These are phyloP conservation scores for Narcine bancroftii DNA, from an alignment of 2,113 vertebrate genomes.

Conservation along the genomic window DNA sequence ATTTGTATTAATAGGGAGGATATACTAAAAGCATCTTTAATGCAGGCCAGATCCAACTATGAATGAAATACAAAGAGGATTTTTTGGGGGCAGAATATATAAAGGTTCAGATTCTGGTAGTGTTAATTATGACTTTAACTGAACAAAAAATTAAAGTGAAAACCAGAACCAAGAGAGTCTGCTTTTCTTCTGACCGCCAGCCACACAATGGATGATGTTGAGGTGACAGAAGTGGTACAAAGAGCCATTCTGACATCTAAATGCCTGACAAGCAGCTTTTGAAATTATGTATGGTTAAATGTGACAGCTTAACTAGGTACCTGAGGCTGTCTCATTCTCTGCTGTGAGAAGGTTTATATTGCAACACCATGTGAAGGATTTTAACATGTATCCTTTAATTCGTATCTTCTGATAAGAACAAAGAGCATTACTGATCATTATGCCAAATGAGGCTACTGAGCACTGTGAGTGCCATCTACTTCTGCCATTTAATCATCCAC, in stretches of 20 bases:
- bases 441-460: not conserved
- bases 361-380: not conserved
- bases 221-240: slow-evolving; percentile 19
- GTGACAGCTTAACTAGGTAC: slow-evolving; percentile 8
- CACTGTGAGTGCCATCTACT: not conserved
- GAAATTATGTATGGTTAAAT: not conserved
- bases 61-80: not conserved
- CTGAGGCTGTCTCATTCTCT: not conserved
- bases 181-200: not conserved
- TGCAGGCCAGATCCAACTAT: not conserved
- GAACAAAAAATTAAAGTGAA: slow-evolving; percentile 22
- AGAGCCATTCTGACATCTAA: not conserved
- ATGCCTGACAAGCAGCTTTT: slow-evolving; percentile 6
- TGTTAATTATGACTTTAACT: slow-evolving; percentile 15
- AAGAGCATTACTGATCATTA: not conserved
- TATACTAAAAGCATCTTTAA: not conserved
- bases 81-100: not conserved
- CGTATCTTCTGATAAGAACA: not conserved
- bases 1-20: not conserved
- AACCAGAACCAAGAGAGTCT: not conserved
- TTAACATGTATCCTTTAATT: slow-evolving; percentile 12
- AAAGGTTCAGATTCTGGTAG: slow-evolving; percentile 21
- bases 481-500: not conserved
- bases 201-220: not conserved
- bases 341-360: not conserved